Conservation (phyloP, 2,113 vertebrate genomes). For the Naja naja region DNA sequence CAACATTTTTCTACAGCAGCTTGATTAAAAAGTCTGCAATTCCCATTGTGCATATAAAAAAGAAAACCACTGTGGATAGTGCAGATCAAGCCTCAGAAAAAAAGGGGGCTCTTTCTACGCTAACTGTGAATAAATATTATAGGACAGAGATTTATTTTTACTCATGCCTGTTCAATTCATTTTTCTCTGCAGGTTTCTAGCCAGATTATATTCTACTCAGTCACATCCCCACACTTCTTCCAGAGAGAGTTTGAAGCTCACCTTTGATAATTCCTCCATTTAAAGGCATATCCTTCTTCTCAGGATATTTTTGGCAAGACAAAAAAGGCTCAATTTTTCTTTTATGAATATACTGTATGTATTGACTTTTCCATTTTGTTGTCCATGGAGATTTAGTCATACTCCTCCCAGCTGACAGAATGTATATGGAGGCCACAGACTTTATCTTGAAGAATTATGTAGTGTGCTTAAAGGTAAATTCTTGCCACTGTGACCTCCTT, state of each 20-base stretch:
- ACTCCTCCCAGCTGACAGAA: neutral
- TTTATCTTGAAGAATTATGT: neutral
- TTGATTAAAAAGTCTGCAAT: constrained; percentile 68
- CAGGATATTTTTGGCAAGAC: neutral
- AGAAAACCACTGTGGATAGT: constrained; percentile 31
- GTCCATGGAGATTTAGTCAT: neutral
- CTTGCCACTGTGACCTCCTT: neutral
- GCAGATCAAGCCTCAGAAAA: constrained; percentile 57
- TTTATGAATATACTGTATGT: neutral
- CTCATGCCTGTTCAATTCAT: constrained; percentile 16
- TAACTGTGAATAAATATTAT: constrained; percentile 19
- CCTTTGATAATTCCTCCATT: neutral
- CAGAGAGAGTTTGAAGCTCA: neutral
- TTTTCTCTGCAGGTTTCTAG: constrained; percentile 1
- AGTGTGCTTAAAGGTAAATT: neutral
- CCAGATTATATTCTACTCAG: constrained; percentile 17
- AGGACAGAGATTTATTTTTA: constrained; percentile 28
- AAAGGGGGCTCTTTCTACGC: constrained; percentile 5
- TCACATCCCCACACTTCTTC: neutral
- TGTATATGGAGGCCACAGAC: neutral
- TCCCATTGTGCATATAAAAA: constrained; percentile 63
- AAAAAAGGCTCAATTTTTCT: neutral
- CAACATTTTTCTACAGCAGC: constrained; percentile 59
- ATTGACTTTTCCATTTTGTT: neutral
- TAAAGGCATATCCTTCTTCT: neutral